These are phyloP conservation scores for Drosophila ustulata DNA, from an alignment of 2,888 invertebrate genomes.

Conservation along the genomic window DNA sequence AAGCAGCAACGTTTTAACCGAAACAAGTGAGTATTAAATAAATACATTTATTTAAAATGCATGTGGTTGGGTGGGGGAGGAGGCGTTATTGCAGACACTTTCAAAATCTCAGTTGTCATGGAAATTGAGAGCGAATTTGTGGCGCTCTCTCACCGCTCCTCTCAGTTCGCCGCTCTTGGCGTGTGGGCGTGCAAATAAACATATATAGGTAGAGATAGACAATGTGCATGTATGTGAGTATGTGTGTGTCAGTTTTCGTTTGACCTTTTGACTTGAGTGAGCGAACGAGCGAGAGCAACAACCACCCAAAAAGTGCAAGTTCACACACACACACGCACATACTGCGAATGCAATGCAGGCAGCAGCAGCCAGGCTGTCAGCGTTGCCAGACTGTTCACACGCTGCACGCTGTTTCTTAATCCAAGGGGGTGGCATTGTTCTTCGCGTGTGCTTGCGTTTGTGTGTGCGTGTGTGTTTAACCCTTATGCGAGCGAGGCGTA, in stretches of 20 bases:
- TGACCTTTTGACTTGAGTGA: slow-evolving; percentile 74
- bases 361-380: slow-evolving; percentile 38
- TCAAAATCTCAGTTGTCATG: slow-evolving; percentile 34
- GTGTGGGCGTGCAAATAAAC: slow-evolving; percentile 32
- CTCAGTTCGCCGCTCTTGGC: not conserved
- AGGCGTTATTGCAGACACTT: slow-evolving; percentile 20
- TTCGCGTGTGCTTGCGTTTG: not conserved
- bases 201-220: slow-evolving; percentile 13
- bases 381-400: slow-evolving; percentile 50
- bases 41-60: slow-evolving; percentile 7
- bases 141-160: slow-evolving; percentile 4
- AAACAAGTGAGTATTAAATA: slow-evolving; percentile 73
- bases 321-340: slow-evolving; percentile 8
- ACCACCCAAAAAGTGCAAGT: slow-evolving; percentile 55
- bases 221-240: slow-evolving; percentile 7
- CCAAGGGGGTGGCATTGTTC: slow-evolving; percentile 68
- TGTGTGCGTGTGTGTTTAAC: slow-evolving; percentile 56
- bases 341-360: slow-evolving; percentile 37
- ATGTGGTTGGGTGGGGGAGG: not conserved
- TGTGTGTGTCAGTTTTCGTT: slow-evolving; percentile 42
- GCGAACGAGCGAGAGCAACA: slow-evolving; percentile 16
- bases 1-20: slow-evolving; percentile 47
- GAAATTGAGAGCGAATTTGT: slow-evolving; percentile 22
- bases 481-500: slow-evolving; percentile 54
- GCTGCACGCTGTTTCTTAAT: slow-evolving; percentile 18